Evolutionary conservation across 2,113 vertebrate species (phyloP).

Genomic region (Apteryx mantelli): DNA sequence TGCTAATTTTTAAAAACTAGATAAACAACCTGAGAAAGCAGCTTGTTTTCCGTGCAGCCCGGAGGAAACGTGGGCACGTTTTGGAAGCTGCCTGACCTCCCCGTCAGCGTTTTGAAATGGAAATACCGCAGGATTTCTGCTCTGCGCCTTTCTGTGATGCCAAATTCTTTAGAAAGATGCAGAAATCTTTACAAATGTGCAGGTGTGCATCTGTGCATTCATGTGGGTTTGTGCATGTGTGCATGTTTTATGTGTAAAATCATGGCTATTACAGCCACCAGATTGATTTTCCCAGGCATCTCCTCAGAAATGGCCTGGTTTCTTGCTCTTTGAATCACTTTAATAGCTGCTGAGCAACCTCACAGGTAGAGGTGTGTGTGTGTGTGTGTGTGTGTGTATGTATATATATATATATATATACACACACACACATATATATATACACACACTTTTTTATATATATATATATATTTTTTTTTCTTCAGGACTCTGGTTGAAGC

Average conservation of each 20-base stretch:
- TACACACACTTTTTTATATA: no score
- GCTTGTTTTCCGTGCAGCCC: background rate
- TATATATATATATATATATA: no score
- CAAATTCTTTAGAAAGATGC: no score
- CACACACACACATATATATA: no score
- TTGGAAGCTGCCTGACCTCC: background rate
- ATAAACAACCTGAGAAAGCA: no score
- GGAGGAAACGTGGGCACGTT: background rate
- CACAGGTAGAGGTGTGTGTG: fast-evolving
- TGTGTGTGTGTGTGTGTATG: no score
- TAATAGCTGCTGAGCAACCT: background rate
- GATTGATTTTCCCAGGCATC: background rate
- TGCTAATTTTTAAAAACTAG: no score
- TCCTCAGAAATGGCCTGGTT: fast-evolving
- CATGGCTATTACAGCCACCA: fast-evolving
- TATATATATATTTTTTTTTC: no score
- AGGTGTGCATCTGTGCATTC: no score
- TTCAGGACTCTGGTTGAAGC: fast-evolving
- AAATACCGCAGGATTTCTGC: fast-evolving
- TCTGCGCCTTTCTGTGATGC: no score
- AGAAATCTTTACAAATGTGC: no score
- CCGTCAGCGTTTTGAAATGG: background rate
- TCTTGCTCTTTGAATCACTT: background rate
- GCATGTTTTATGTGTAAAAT: fast-evolving
- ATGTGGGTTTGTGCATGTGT: fast-evolving